These are phyloP conservation scores for Atta cephalotes DNA, from an alignment of 1,140 invertebrate genomes.

Conservation along the genomic window DNA sequence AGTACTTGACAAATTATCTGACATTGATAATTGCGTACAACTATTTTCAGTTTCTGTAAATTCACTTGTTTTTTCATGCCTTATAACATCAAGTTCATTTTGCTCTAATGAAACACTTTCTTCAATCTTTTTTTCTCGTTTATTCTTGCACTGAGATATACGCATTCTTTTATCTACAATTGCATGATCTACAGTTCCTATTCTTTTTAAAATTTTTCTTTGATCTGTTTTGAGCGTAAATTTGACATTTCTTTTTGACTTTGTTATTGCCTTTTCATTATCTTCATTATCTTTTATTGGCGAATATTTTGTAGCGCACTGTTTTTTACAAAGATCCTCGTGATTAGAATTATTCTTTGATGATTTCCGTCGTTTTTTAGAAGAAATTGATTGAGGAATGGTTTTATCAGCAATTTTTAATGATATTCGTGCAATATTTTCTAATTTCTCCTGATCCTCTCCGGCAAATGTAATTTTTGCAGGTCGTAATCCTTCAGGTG, in stretches of 20 bases:
- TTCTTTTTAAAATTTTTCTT: constrained; percentile 73
- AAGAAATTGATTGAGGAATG: constrained; percentile 68
- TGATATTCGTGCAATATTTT: constrained; percentile 84
- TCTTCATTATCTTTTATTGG: constrained; percentile 82
- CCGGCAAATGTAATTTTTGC: constrained; percentile 89
- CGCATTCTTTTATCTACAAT: constrained; percentile 66
- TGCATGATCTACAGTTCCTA: constrained; percentile 34
- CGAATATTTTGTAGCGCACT: constrained; percentile 76
- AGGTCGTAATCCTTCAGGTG: constrained; percentile 89
- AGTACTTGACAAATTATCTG: constrained; percentile 49
- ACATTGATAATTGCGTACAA: constrained; percentile 28
- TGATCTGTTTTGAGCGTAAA: constrained; percentile 80
- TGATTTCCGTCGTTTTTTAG: constrained; percentile 79
- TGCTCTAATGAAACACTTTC: constrained; percentile 72
- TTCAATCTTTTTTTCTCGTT: constrained; percentile 79
- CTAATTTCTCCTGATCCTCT: constrained; percentile 82
- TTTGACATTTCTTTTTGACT: constrained; percentile 76
- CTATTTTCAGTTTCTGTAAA: constrained; percentile 27
- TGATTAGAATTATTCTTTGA: constrained; percentile 81
- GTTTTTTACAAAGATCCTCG: constrained; percentile 77
- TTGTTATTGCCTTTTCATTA: constrained; percentile 73
- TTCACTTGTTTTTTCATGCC: constrained; percentile 27
- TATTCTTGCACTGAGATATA: constrained; percentile 74
- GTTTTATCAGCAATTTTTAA: constrained; percentile 82
- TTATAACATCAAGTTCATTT: constrained; percentile 1